phyloP scores from a whole-genome alignment of 2,797 vertebrate species.

The Gymnoscopelus microlampas region DNA sequence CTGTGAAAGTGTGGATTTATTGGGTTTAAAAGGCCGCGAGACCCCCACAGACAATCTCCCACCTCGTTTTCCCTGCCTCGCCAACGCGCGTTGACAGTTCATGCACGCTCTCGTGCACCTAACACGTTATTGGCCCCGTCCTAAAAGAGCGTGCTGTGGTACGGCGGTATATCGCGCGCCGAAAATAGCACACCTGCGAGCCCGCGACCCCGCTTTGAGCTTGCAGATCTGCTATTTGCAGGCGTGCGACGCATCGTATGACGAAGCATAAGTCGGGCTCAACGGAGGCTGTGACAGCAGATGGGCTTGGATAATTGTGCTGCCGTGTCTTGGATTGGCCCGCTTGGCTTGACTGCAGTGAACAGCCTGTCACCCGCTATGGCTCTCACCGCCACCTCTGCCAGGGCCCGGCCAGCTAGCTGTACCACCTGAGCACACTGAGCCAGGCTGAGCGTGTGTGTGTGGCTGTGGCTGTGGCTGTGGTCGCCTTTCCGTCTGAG shows the following conservation, averaged over 20 bases:
- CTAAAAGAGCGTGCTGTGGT: too few species aligned
- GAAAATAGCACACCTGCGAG: too few species aligned
- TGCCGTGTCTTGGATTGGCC: not conserved
- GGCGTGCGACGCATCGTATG: too few species aligned
- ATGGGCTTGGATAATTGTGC: not conserved
- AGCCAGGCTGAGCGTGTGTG: constrained; percentile 40
- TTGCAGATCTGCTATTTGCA: too few species aligned
- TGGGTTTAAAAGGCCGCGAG: constrained; percentile 10
- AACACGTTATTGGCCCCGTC: too few species aligned
- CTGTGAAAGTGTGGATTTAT: constrained; percentile 34
- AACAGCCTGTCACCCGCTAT: constrained; percentile 39
- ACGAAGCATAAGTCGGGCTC: too few species aligned
- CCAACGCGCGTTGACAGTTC: not conserved
- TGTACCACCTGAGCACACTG: constrained; percentile 19
- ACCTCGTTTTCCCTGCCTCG: not conserved
- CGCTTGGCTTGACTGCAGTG: constrained; percentile 6
- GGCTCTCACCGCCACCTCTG: constrained; percentile 54
- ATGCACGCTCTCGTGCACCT: not conserved
- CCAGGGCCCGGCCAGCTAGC: constrained; percentile 40
- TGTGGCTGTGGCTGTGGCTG: too few species aligned
- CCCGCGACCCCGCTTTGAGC: too few species aligned
- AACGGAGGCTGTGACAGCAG: not conserved
- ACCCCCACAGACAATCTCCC: constrained; percentile 15
- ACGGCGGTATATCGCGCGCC: too few species aligned
- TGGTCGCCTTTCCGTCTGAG: constrained; percentile 41